Conservation (phyloP, 2,113 vertebrate species). For the Sclerurus mexicanus region DNA sequence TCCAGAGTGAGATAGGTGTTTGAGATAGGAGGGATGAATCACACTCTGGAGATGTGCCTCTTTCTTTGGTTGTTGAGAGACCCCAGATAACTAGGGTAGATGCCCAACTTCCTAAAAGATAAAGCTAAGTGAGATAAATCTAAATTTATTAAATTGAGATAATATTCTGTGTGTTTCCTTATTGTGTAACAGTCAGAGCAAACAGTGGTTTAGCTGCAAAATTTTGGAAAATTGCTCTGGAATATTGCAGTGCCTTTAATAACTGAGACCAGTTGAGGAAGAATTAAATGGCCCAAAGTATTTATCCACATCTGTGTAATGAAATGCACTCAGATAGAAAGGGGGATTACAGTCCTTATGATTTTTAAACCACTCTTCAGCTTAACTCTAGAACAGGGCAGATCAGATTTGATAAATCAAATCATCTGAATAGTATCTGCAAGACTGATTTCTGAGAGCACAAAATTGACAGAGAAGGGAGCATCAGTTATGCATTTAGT, state of each 20-base stretch:
- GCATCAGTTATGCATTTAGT: not conserved
- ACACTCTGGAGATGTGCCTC: not conserved
- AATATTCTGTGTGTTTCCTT: not conserved
- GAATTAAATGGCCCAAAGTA: not conserved
- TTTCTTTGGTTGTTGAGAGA: not conserved
- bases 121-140: not conserved
- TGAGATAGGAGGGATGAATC: conserved; percentile 25
- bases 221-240: not conserved
- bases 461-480: not conserved
- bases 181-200: not conserved
- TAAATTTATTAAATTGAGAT: not conserved
- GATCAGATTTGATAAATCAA: conserved; percentile 35
- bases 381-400: not conserved
- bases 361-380: conserved; percentile 12
- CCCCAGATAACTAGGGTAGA: not conserved
- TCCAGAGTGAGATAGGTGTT: conserved; percentile 7
- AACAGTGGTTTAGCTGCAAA: not conserved
- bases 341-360: not conserved
- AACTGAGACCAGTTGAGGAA: not conserved
- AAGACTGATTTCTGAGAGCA: not conserved
- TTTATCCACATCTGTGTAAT: not conserved
- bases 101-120: not conserved
- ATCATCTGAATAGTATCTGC: conserved; percentile 2
- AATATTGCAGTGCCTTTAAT: not conserved
- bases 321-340: not conserved